Conservation (phyloP, 2,113 vertebrate genomes). For the Amazona guildingii region DNA sequence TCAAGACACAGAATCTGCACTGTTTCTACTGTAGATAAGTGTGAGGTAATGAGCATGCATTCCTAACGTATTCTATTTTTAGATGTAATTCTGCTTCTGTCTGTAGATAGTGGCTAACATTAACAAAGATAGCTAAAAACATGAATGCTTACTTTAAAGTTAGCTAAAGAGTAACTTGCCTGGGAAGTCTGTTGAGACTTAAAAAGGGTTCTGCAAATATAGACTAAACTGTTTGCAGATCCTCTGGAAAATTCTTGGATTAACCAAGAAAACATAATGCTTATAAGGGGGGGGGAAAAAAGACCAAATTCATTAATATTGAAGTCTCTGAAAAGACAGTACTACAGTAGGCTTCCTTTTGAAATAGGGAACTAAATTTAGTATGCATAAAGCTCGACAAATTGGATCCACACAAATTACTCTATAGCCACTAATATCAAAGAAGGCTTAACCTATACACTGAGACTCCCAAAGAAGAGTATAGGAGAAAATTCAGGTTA, state of each 20-base stretch:
- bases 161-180: background rate
- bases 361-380: background rate
- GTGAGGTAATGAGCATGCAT: background rate
- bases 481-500: background rate
- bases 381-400: background rate
- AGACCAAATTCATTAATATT: background rate
- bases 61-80: background rate
- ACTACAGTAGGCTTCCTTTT: background rate
- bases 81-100: background rate
- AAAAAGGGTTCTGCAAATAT: background rate
- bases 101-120: background rate
- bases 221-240: background rate
- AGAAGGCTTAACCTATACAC: background rate
- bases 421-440: background rate
- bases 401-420: background rate
- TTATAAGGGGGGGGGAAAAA: background rate
- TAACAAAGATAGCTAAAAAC: background rate
- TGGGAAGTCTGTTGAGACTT: background rate
- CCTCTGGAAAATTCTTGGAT: background rate
- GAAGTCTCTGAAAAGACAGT: background rate
- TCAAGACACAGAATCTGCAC: background rate
- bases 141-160: background rate
- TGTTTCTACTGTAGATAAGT: background rate
- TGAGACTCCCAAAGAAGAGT: background rate
- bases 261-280: background rate